These are phyloP conservation scores for Odontomachus brunneus DNA, from an alignment of 1,140 invertebrate genomes.

Conservation along the genomic window DNA sequence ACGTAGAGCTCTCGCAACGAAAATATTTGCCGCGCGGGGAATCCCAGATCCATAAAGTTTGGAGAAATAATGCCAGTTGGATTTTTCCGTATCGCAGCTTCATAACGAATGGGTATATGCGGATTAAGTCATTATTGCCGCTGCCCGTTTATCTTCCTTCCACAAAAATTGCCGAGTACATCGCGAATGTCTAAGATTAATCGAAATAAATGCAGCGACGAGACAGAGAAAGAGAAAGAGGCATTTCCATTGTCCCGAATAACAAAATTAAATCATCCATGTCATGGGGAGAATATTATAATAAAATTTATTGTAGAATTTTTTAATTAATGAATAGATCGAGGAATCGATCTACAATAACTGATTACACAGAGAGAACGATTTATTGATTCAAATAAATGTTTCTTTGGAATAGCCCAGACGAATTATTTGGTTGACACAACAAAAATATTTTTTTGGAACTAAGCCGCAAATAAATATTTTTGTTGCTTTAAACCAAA, in stretches of 20 bases:
- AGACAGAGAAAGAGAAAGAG: background rate
- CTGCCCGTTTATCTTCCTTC: slow-evolving; percentile 27
- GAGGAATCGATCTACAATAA: too few species aligned
- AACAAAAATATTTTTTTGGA: too few species aligned
- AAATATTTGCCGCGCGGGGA: background rate
- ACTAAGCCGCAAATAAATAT: too few species aligned
- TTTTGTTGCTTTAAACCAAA: too few species aligned
- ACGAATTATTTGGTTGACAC: too few species aligned
- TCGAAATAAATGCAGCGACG: slow-evolving; percentile 32
- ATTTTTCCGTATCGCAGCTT: background rate
- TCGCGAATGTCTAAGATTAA: slow-evolving; percentile 13
- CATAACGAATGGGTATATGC: slow-evolving; percentile 10
- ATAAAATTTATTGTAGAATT: too few species aligned
- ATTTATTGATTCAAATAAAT: too few species aligned
- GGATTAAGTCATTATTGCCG: slow-evolving; percentile 34
- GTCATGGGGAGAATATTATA: too few species aligned
- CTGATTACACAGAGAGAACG: too few species aligned
- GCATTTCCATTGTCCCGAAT: background rate
- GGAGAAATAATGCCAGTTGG: background rate
- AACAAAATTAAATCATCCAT: background rate
- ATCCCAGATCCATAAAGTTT: too few species aligned
- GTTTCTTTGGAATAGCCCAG: too few species aligned
- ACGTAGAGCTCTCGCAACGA: background rate
- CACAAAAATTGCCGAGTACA: slow-evolving; percentile 34
- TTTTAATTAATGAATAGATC: too few species aligned